Conservation (phyloP, 1,140 invertebrate species). For the Drosophila asahinai region DNA sequence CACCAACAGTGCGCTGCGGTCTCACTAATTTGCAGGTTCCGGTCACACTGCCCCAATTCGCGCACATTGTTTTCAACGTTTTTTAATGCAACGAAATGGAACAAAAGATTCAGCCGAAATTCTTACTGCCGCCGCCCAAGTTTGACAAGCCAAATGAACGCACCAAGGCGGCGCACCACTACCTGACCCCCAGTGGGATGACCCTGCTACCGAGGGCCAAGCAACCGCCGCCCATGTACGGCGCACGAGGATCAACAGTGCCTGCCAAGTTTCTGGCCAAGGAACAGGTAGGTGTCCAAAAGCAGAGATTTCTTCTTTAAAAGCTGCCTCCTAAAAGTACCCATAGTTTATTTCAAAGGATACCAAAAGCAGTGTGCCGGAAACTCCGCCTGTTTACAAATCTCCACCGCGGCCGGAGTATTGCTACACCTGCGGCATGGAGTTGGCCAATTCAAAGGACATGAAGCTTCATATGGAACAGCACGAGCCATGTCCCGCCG, state of each 20-base stretch:
- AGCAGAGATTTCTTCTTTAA: neutral
- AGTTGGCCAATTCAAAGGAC: constrained; percentile 87
- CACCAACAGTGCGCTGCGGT: no score
- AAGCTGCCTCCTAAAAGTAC: neutral
- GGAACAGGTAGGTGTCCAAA: constrained; percentile 20
- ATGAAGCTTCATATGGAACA: constrained; percentile 88
- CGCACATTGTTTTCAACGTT: constrained; percentile 53
- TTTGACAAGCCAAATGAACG: constrained; percentile 55
- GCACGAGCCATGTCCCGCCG: constrained; percentile 91
- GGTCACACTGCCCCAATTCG: constrained; percentile 9
- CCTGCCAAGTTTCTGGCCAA: constrained; percentile 62
- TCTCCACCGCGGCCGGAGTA: constrained; percentile 71
- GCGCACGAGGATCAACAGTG: constrained; percentile 80
- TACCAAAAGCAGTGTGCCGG: neutral
- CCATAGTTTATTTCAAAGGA: neutral
- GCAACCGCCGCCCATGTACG: constrained; percentile 85
- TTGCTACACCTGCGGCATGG: constrained; percentile 92
- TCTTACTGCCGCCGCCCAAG: constrained; percentile 71
- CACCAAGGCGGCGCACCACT: constrained; percentile 45
- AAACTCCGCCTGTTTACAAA: constrained; percentile 35
- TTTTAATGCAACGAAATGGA: constrained; percentile 48
- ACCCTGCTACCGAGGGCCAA: constrained; percentile 70
- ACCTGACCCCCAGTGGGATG: constrained; percentile 80
- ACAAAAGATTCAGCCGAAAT: constrained; percentile 50
- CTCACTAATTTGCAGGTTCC: neutral